Evolutionary conservation across 1,140 invertebrate genomes (phyloP).

Genomic region (Neodiprion pinetum): DNA sequence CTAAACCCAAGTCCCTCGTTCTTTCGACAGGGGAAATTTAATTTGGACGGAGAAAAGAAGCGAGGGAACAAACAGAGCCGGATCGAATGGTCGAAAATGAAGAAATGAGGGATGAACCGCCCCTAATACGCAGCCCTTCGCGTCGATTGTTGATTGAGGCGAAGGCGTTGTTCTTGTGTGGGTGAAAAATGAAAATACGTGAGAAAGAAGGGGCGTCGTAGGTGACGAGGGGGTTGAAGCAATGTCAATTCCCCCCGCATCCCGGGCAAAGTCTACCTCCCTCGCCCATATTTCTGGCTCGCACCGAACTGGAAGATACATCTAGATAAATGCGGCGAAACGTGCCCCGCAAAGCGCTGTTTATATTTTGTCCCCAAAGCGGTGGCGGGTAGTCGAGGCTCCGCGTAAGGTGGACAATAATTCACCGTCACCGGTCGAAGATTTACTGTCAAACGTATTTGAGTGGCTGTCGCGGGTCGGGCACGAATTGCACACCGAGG

Average conservation of each 20-base stretch:
- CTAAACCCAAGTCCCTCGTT: no score
- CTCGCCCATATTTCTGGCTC: slow-evolving; percentile 41
- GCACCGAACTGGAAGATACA: slow-evolving; percentile 49
- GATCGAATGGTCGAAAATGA: no score
- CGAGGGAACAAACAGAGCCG: no score
- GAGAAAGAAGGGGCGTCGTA: slow-evolving; percentile 22
- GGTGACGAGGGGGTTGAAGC: slow-evolving; percentile 12
- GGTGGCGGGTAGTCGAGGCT: neutral
- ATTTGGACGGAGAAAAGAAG: no score
- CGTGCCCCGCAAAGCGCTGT: slow-evolving; percentile 35
- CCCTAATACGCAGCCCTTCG: neutral
- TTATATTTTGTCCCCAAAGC: slow-evolving; percentile 23
- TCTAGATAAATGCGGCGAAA: slow-evolving; percentile 54
- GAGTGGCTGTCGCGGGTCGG: slow-evolving; percentile 2
- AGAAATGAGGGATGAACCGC: no score
- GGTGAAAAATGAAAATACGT: slow-evolving; percentile 14
- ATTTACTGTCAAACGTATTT: slow-evolving; percentile 33
- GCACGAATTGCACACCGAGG: neutral
- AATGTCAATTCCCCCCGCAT: slow-evolving; percentile 42
- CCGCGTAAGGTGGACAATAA: slow-evolving; percentile 32
- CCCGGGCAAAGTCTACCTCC: neutral
- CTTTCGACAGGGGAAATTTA: no score
- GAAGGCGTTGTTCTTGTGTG: neutral
- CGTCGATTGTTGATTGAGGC: neutral
- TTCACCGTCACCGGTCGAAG: slow-evolving; percentile 25